phyloP scores from a whole-genome alignment of 1,140 invertebrate species.

The Chymomyza costata region DNA sequence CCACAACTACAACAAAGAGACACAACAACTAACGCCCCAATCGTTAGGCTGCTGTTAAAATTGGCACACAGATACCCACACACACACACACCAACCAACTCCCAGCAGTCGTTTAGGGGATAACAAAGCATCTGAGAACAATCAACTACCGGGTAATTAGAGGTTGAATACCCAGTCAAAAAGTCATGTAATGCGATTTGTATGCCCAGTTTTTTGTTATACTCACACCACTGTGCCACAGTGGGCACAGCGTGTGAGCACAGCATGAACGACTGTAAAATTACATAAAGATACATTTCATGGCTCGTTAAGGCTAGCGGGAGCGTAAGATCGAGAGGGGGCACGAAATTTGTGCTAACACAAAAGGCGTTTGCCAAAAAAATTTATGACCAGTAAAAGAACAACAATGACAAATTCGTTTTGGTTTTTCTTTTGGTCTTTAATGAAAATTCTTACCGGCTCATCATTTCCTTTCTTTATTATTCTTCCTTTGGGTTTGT shows the following conservation, averaged over 20 bases:
- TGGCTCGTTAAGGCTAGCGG: slow-evolving; percentile 42
- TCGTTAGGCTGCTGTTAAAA: slow-evolving; percentile 29
- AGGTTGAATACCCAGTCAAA: slow-evolving; percentile 65
- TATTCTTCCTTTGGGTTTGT: slow-evolving; percentile 8
- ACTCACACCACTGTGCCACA: no score
- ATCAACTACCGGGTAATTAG: slow-evolving; percentile 70
- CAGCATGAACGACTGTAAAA: slow-evolving; percentile 37
- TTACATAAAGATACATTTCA: slow-evolving; percentile 68
- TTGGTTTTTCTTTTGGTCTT: slow-evolving; percentile 49
- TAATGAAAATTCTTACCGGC: slow-evolving; percentile 8
- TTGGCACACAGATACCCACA: slow-evolving; percentile 12
- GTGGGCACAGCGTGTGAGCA: slow-evolving; percentile 42
- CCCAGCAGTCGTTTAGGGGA: no score
- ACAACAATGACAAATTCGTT: slow-evolving; percentile 69
- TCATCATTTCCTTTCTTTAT: slow-evolving; percentile 33
- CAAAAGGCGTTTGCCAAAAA: slow-evolving; percentile 24
- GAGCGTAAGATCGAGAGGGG: no score
- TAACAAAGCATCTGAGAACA: no score
- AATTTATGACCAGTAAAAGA: slow-evolving; percentile 55
- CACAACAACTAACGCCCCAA: slow-evolving; percentile 62
- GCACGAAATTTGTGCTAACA: neutral
- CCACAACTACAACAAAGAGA: slow-evolving; percentile 9
- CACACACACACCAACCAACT: slow-evolving; percentile 30
- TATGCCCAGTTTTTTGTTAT: slow-evolving; percentile 47
- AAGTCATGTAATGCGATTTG: slow-evolving; percentile 72